Conservation (phyloP, 2,888 invertebrate genomes). For the Schizaphis graminum region DNA sequence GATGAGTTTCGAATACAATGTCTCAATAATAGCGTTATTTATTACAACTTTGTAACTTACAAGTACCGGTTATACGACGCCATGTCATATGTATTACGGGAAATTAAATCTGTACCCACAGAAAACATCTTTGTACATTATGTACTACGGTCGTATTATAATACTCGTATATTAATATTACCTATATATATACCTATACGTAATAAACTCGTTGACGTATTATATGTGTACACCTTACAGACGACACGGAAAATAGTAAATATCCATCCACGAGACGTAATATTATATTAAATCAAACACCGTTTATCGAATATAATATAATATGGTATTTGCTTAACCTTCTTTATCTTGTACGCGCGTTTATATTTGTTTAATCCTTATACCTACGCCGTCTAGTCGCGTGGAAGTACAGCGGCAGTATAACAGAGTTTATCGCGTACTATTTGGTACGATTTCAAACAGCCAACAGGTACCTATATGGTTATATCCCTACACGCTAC, state of each 20-base stretch:
- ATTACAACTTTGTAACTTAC: not conserved
- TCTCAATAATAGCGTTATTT: not conserved
- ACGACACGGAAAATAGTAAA: not conserved
- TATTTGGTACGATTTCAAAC: not conserved
- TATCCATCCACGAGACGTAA: not conserved
- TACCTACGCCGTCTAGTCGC: not conserved
- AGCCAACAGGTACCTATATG: not conserved
- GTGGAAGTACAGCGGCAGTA: not conserved
- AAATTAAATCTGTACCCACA: not conserved
- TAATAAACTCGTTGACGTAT: not conserved
- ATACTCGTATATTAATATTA: not conserved
- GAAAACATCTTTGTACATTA: not conserved
- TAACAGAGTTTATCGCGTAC: not conserved
- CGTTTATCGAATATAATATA: not conserved
- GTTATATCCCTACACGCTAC: not conserved
- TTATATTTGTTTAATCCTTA: not conserved
- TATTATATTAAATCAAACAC: conserved; percentile 2
- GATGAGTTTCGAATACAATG: not conserved
- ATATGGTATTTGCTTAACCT: not conserved
- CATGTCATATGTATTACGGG: not conserved
- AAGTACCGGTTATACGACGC: not conserved
- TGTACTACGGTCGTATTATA: not conserved
- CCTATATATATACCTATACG: not conserved
- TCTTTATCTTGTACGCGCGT: not conserved
- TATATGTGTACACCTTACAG: not conserved